Evolutionary conservation across 1,140 invertebrate species (phyloP).

Genomic region (Drosophila funebris): DNA sequence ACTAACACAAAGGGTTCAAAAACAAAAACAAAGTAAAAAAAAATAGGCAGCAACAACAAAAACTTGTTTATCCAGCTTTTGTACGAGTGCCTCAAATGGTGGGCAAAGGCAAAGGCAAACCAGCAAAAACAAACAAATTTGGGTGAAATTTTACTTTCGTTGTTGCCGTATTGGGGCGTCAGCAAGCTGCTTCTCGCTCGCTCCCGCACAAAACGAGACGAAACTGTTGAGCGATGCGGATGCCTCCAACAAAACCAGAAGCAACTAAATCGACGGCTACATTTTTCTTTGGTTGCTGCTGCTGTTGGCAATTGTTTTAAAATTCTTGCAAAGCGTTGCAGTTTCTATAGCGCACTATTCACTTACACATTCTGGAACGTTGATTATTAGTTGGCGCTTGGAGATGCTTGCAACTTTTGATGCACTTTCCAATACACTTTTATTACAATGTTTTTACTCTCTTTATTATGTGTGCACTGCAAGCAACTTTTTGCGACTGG

Average conservation of each 20-base stretch:
- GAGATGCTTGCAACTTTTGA: conserved; percentile 14
- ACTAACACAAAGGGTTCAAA: conserved; percentile 52
- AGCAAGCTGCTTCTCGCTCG: conserved; percentile 47
- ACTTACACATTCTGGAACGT: conserved; percentile 47
- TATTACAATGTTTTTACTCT: not conserved
- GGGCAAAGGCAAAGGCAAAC: conserved; percentile 23
- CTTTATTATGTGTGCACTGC: conserved; percentile 21
- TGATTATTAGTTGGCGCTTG: conserved; percentile 20
- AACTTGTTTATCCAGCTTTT: conserved; percentile 69
- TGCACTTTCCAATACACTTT: conserved; percentile 23
- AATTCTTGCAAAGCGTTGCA: not conserved
- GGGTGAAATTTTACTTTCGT: conserved; percentile 79
- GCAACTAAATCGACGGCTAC: conserved; percentile 41
- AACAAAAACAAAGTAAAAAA: conserved; percentile 2
- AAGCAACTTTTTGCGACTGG: conserved; percentile 33
- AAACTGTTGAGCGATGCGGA: conserved; percentile 31
- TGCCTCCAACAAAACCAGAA: conserved; percentile 37
- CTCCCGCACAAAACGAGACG: conserved; percentile 29
- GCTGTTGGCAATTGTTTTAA: conserved; percentile 23
- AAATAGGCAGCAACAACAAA: conserved; percentile 16
- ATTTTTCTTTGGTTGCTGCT: conserved; percentile 28
- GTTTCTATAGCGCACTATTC: conserved; percentile 1
- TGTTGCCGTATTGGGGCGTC: conserved; percentile 66
- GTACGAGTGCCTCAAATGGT: conserved; percentile 13
- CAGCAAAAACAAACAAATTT: conserved; percentile 64